Evolutionary conservation across 2,113 vertebrate genomes (phyloP), one percentile per base, ranked within the genome.

Genomic region (Mastomys coucha): DNA sequence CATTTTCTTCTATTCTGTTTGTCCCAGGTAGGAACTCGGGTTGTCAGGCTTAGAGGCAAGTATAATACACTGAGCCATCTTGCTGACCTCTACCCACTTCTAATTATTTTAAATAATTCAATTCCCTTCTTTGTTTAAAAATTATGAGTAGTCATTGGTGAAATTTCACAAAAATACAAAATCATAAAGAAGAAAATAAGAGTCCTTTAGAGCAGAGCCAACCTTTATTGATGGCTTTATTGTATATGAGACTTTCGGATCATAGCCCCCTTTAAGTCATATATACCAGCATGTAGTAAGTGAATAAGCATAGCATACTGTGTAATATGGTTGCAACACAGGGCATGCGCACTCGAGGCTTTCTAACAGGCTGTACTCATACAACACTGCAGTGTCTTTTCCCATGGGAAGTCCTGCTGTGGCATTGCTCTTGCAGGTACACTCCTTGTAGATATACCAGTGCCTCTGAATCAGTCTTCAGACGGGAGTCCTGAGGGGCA

Each of bases 81-180:
- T 63, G 6, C 58, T 13, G 7, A 42, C 58, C 82, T 12, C 13
- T 56, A 16, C 1, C 53, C 20, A 6, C 36, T 60, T 60, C 22
- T 26, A 14, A 8, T 26, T 60, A 28, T 60, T 84, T 94, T 92
- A 92, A 88, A 45, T 72, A 89, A 70, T 17, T 75, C 67, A 89
- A 70, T 17, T 75, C 28, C 31, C 82, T 87, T 69, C 90, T 89
- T 70, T 49, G 9, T 58, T 94, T 87, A 84, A 91, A 95, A 95
- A 19, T 91, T 65, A 10, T 63, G 49, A 90, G 26, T 67, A 2
- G 5, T 90, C 16, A 90, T 92, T 80, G 11, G 73, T 75, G 36
- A 94, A 70, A 95, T 86, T 76, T 87, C 69, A 16, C 76, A 96
- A 60, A 94, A 67, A 53, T 69, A 42, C 24, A 42, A 69, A 88